A percentile compares a stretch with the other conserved stretches of the same genome.
phyloP scores from a whole-genome alignment of 2,888 invertebrate species.

The Diogma glabrata region DNA sequence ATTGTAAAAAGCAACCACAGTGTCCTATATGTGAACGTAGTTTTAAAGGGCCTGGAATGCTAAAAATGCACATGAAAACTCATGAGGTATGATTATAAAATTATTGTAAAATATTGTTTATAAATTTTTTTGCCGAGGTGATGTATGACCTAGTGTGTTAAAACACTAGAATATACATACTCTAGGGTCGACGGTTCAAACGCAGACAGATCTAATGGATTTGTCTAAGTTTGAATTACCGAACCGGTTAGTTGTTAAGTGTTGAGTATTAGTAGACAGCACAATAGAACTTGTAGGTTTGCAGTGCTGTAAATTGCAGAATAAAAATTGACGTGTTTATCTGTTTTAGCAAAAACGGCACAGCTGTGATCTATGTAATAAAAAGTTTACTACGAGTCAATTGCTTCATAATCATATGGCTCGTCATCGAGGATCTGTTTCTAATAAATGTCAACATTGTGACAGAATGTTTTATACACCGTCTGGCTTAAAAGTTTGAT shows the following conservation, averaged over 20 bases:
- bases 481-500: constrained; percentile 43
- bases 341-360: constrained; percentile 24
- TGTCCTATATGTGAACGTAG: constrained; percentile 48
- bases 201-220: too few relatives aligned
- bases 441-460: constrained; percentile 42
- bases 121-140: too few relatives aligned
- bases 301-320: too few relatives aligned
- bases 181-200: too few relatives aligned
- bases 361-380: constrained; percentile 40
- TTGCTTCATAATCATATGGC: constrained; percentile 42
- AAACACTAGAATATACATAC: too few relatives aligned
- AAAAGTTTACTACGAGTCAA: constrained; percentile 41
- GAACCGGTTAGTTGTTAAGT: too few relatives aligned
- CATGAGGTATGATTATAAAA: constrained; percentile 37
- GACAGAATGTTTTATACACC: constrained; percentile 45
- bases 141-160: too few relatives aligned
- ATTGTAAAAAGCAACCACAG: constrained; percentile 52
- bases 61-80: constrained; percentile 54
- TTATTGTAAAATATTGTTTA: too few relatives aligned
- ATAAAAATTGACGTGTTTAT: too few relatives aligned
- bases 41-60: constrained; percentile 54
- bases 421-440: constrained; percentile 37
- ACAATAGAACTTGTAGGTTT: neutral
- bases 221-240: too few relatives aligned
- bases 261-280: too few relatives aligned